Evolutionary conservation across 2,888 invertebrate genomes (phyloP).

Genomic region (Tachystola acroxantha): DNA sequence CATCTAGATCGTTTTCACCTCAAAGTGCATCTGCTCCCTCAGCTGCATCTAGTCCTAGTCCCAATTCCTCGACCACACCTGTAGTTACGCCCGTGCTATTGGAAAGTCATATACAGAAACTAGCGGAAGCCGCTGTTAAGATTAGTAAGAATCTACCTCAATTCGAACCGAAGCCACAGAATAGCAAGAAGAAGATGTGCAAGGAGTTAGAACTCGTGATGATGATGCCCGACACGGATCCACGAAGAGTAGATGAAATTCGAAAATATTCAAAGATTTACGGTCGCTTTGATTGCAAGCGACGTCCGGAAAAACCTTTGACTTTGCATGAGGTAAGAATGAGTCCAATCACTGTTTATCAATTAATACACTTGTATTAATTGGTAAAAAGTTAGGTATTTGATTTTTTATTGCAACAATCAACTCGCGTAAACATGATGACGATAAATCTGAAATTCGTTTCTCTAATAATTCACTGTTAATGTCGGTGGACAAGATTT

Average conservation of each 20-base stretch:
- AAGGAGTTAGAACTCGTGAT: conserved; percentile 95
- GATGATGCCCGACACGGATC: conserved; percentile 92
- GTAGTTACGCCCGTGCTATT: conserved; percentile 87
- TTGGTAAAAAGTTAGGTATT: no score
- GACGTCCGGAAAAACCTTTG: conserved; percentile 97
- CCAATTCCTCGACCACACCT: conserved; percentile 78
- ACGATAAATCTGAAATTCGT: no score
- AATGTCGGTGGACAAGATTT: no score
- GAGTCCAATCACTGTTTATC: background rate
- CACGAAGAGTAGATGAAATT: conserved; percentile 94
- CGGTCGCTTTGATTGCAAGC: conserved; percentile 97
- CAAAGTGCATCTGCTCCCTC: conserved; percentile 70
- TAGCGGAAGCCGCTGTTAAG: conserved; percentile 90
- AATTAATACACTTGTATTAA: no score
- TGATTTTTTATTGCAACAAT: no score
- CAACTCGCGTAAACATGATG: no score
- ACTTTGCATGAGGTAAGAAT: conserved; percentile 92
- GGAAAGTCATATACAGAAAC: conserved; percentile 89
- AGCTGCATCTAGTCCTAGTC: conserved; percentile 77
- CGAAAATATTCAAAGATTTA: conserved; percentile 98
- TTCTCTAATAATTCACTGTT: no score
- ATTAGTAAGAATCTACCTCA: conserved; percentile 90
- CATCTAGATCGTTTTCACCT: conserved; percentile 59
- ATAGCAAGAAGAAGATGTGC: conserved; percentile 94
- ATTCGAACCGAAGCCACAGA: conserved; percentile 92